Evolutionary conservation across 2,113 vertebrate species (phyloP), one percentile per base, ranked within the genome.

Genomic region (Poicephalus gulielmi): DNA sequence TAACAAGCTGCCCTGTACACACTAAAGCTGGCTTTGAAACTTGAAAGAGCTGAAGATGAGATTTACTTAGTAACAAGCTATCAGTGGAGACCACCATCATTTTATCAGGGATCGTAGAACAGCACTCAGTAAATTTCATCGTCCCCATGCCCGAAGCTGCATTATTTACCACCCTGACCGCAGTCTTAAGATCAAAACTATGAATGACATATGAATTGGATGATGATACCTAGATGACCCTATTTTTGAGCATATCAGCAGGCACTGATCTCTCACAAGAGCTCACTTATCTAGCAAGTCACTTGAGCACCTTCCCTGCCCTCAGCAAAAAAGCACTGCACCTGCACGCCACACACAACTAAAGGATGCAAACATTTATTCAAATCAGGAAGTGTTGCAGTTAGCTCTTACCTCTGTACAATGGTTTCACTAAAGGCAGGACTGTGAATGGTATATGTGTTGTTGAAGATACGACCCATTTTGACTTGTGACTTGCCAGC

Each of bases 211-310:
- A 49, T 1, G 20, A 70, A 47, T 53, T 67, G 19, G 17, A 41
- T 4, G 37, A 30, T 8, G 23, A 71, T 43, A 50, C 3, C 11
- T 6, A 60, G 80, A n/a, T 0, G 1, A 49, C 3, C 3, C 8
- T 37, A 13, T 2, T 50, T 69, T 41, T 44, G 30, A 82, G 20
- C 25, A 1, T 31, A 64, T 43, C 15, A 59, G 28, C 8, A 46
- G 12, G 31, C 50, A 75, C 53, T 0, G 2, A 39, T 63, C 1
- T 0, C 43, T 64, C 10, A 47, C 57, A 79, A 84, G 31, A 75
- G 7, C 57, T 59, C 13, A 75, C 44, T 78, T 52, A 67, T 8
- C 24, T 35, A 78, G 24, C 17, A 75, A 46, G n/a, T 78, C 22
- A 30, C n/a, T 84, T 78, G 8, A 82, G 6, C 41, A 67, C 12